Evolutionary conservation across 1,140 invertebrate genomes (phyloP).

Genomic region (Helicoverpa zea): DNA sequence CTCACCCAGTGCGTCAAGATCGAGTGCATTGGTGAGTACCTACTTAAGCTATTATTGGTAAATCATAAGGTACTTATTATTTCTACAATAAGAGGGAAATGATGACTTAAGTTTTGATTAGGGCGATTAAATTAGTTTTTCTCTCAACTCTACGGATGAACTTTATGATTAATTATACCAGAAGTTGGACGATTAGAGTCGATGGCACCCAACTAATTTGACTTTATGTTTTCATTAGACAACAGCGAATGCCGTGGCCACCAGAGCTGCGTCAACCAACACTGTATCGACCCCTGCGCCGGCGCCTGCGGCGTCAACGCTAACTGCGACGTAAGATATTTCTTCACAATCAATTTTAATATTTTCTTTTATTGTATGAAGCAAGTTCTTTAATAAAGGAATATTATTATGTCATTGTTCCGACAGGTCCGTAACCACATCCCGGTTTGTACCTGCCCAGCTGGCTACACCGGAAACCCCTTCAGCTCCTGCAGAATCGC

Average conservation of each 20-base stretch:
- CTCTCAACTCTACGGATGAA: no score
- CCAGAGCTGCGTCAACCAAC: conserved; percentile 92
- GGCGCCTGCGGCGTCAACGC: conserved; percentile 91
- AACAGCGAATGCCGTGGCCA: conserved; percentile 88
- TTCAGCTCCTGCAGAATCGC: conserved; percentile 88
- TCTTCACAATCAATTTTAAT: no score
- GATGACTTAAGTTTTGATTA: no score
- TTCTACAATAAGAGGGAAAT: no score
- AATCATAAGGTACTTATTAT: no score
- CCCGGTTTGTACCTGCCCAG: conserved; percentile 94
- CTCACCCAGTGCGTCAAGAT: conserved; percentile 88
- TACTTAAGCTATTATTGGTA: no score
- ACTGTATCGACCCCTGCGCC: conserved; percentile 92
- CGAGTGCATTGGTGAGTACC: conserved; percentile 89
- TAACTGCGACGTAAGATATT: conserved; percentile 89
- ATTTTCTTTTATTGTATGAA: no score
- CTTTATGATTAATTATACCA: no score
- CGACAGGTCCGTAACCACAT: conserved; percentile 91
- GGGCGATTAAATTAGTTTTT: no score
- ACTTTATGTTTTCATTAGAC: conserved; percentile 69
- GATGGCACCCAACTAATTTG: no score
- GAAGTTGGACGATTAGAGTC: no score
- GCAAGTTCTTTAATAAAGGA: no score
- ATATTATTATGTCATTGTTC: conserved; percentile 65
- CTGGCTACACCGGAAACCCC: conserved; percentile 95